Percentiles rank a stretch among this genome's conserved stretches.
phyloP scores from a whole-genome alignment of 2,797 vertebrate genomes.

The Premnoplex brunnescens region DNA sequence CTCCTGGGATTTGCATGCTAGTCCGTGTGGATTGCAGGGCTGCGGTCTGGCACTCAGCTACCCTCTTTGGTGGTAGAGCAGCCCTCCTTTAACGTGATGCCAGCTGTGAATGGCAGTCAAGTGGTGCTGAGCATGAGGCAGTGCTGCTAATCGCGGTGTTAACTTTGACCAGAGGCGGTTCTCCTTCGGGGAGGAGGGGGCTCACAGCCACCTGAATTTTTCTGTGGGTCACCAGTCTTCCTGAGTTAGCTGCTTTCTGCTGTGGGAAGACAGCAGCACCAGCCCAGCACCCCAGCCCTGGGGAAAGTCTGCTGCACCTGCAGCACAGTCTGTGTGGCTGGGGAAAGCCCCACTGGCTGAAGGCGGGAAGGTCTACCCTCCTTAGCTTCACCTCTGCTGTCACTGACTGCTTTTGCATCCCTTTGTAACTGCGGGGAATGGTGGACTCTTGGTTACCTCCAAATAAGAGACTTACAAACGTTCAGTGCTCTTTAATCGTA shows the following conservation, averaged over 20 bases:
- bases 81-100: accelerated
- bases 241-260: background rate
- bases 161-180: background rate
- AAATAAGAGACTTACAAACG: background rate
- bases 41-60: background rate
- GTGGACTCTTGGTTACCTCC: background rate
- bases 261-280: background rate
- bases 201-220: background rate
- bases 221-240: background rate
- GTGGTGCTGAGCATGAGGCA: background rate
- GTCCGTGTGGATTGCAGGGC: accelerated
- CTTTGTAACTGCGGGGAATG: background rate
- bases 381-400: accelerated
- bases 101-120: background rate
- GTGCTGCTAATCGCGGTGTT: accelerated
- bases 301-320: background rate
- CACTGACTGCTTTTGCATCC: background rate
- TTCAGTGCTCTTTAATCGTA: background rate
- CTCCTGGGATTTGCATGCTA: background rate
- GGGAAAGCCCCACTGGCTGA: background rate
- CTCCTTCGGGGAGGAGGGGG: accelerated
- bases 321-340: accelerated
- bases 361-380: background rate
- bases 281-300: accelerated
- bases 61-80: background rate